Conservation (phyloP, 2,113 vertebrate genomes). For the Clarias magur region DNA sequence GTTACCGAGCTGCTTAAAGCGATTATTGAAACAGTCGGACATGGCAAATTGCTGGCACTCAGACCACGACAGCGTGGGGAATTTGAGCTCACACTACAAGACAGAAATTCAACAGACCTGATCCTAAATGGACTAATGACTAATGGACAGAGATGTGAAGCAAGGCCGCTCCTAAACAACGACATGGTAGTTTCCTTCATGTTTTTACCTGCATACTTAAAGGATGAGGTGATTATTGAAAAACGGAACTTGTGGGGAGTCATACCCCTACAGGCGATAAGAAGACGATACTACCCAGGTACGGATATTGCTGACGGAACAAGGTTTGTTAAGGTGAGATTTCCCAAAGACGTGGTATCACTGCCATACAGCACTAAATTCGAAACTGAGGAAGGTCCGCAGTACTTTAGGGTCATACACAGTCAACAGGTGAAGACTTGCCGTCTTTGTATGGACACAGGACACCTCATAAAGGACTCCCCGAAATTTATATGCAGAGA, state of each 20-base stretch:
- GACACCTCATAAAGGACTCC: no score
- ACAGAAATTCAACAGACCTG: no score
- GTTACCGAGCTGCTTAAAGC: no score
- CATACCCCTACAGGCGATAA: not conserved
- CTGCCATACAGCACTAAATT: not conserved
- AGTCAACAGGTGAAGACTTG: no score
- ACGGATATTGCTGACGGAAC: constrained; percentile 33
- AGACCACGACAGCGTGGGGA: not conserved
- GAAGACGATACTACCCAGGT: not conserved
- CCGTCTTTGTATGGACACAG: no score
- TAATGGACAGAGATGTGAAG: not conserved
- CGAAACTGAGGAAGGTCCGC: not conserved
- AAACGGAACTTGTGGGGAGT: constrained; percentile 12
- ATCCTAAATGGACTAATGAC: not conserved
- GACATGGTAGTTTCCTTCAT: constrained; percentile 7
- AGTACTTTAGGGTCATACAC: not conserved
- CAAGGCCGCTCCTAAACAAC: not conserved
- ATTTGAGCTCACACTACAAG: not conserved
- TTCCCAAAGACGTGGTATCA: not conserved
- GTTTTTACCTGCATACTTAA: not conserved
- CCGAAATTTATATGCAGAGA: no score
- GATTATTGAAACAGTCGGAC: not conserved
- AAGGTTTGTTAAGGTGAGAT: not conserved
- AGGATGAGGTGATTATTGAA: not conserved
- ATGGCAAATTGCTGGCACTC: not conserved